These are phyloP conservation scores for Tetrax tetrax DNA, from an alignment of 2,113 vertebrate genomes.

Conservation along the genomic window DNA sequence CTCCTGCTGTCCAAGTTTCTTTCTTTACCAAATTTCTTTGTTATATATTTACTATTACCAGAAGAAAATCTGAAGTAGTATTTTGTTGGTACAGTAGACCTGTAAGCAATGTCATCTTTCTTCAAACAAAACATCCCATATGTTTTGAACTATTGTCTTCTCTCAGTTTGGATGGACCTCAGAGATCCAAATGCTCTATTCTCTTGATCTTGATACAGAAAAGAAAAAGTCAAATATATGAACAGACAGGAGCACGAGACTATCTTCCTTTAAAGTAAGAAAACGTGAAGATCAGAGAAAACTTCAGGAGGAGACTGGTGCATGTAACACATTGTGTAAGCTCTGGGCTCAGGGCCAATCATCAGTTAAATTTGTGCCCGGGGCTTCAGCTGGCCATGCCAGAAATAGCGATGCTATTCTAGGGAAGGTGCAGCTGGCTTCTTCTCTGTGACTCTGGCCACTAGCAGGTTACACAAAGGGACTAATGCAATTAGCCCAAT, in stretches of 20 bases:
- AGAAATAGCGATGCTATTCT: conserved; percentile 49
- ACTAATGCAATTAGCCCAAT: not conserved
- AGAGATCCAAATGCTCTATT: not conserved
- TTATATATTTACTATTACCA: not conserved
- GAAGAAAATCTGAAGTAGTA: not conserved
- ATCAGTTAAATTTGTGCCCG: conserved; percentile 2
- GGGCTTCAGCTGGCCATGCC: not conserved
- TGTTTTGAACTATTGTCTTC: not conserved
- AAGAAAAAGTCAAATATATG: not conserved
- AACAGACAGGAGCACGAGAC: not conserved
- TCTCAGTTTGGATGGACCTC: not conserved
- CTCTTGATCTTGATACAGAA: not conserved
- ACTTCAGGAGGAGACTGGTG: not conserved
- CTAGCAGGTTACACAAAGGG: not conserved
- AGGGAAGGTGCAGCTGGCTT: conserved; percentile 16
- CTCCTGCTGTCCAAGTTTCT: not conserved
- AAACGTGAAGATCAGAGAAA: not conserved
- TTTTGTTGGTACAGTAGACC: not conserved
- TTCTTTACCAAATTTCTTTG: not conserved
- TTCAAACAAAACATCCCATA: not conserved
- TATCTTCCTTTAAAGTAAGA: not conserved
- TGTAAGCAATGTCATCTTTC: not conserved
- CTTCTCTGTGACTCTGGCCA: not conserved
- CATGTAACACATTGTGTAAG: not conserved
- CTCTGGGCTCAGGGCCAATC: conserved; percentile 10